Evolutionary conservation across 1,140 invertebrate species (phyloP).

Genomic region (Diorhabda elongata): DNA sequence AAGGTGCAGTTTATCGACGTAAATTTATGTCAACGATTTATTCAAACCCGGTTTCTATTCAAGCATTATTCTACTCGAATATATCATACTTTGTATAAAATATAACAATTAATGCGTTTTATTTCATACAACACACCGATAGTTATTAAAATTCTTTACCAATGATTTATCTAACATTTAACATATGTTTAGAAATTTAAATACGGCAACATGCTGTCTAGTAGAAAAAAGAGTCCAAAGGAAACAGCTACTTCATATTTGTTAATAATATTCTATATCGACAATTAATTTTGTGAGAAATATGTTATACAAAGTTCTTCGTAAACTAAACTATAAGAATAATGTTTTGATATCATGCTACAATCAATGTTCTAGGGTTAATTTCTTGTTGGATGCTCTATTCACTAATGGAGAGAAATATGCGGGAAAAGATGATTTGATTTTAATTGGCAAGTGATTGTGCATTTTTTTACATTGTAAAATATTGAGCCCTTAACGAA

Average conservation of each 20-base stretch:
- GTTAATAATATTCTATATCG: no score
- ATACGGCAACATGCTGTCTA: not conserved
- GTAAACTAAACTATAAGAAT: no score
- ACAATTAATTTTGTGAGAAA: no score
- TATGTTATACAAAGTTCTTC: no score
- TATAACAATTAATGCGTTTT: not conserved
- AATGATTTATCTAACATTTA: not conserved
- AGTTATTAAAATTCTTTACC: not conserved
- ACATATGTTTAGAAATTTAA: not conserved
- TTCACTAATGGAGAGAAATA: no score
- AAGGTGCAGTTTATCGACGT: not conserved
- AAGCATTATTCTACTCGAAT: not conserved
- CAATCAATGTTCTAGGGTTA: no score
- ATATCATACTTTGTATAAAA: slow-evolving; percentile 1
- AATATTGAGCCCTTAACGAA: no score
- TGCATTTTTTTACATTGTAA: no score
- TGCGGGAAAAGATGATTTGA: no score
- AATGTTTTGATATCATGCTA: no score
- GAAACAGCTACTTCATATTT: not conserved
- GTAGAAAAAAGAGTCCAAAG: not conserved
- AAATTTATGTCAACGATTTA: not conserved
- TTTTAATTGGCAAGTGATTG: no score
- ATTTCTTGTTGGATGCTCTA: no score
- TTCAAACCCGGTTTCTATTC: not conserved
- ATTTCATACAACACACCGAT: not conserved